Evolutionary conservation across 35 echinoderm and acorn worm species (phyloP), one percentile per base, ranked within the genome.

Genomic region (Apostichopus parvimensis): DNA sequence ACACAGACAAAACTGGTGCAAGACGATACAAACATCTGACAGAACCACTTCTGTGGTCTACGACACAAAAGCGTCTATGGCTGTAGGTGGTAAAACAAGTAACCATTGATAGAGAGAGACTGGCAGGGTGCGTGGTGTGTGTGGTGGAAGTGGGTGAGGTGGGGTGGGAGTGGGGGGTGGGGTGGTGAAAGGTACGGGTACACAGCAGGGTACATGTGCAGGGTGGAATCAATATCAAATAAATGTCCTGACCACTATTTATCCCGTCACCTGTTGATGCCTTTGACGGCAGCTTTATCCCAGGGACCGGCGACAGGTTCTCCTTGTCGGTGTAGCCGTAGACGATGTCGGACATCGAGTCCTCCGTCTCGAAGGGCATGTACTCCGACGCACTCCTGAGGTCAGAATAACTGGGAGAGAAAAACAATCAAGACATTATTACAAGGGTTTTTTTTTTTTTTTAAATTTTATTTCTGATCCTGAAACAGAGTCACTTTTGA

Each of bases 211-310:
- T 45, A 18, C 64, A 68, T 11, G 11, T 18, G 64, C 64, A 68
- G 18, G 18, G 18, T 68, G 34, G 64, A 68, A 68, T 68, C 64
- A 68, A 68, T 9, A 18, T 68, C 11, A 68, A 18, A 68, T 68
- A 68, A 68, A 68, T 17, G 9, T 82, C 79, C 79, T 82, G 79
- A 82, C 79, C 79, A 82, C 79, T 55, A 82, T 82, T 82, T n/a
- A 55, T 10, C 34, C 10, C 9, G 55, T 82, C 79, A 82, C 79
- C 79, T 84, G 81, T 84, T 22, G 81, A 84, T 58, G 57, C 53
- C 24, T 52, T 84, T 9, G 54, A 55, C 18, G 56, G 81, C 57
- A 84, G 18, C 22, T 84, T 84, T 52, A 84, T 59, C 6, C 57
- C 54, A 6, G 81, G 23, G 57, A 84, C 54, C 11, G 80, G 53